These are phyloP conservation scores for Ectropis crepuscularia DNA, from an alignment of 2,888 invertebrate genomes.

Conservation along the genomic window DNA sequence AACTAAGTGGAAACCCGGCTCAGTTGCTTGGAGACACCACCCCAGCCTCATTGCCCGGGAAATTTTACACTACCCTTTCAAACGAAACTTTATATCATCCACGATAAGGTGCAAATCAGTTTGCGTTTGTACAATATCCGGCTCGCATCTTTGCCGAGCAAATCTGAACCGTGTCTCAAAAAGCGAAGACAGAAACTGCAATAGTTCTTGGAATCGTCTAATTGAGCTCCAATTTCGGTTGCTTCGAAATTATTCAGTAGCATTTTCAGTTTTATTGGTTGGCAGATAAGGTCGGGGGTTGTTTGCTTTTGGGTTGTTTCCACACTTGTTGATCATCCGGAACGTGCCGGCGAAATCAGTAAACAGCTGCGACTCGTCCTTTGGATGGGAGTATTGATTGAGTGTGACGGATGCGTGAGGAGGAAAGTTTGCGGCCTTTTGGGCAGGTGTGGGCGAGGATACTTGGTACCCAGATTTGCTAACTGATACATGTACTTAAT, in stretches of 20 bases:
- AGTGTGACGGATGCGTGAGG: slow-evolving; percentile 30
- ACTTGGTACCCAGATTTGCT: background rate
- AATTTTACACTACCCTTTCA: background rate
- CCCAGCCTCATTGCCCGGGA: slow-evolving; percentile 41
- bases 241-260: background rate
- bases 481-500: background rate
- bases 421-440: slow-evolving; percentile 22
- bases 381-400: slow-evolving; percentile 38
- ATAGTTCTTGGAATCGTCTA: background rate
- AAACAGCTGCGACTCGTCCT: slow-evolving; percentile 39
- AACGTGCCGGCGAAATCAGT: slow-evolving; percentile 32
- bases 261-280: slow-evolving; percentile 5
- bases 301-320: slow-evolving; percentile 6
- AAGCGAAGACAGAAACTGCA: slow-evolving; percentile 7
- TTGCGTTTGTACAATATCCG: slow-evolving; percentile 6
- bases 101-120: slow-evolving; percentile 17
- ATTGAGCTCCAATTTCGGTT: slow-evolving; percentile 13
- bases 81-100: slow-evolving; percentile 17
- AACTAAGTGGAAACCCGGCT: slow-evolving; percentile 31
- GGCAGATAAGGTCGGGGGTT: slow-evolving; percentile 11
- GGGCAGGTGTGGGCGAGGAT: slow-evolving; percentile 19
- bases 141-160: slow-evolving; percentile 7
- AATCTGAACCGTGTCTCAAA: slow-evolving; percentile 19
- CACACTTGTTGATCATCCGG: slow-evolving; percentile 42
- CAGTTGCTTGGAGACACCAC: slow-evolving; percentile 40